Evolutionary conservation across 2,113 vertebrate species (phyloP).

Genomic region (Furnarius figulus): DNA sequence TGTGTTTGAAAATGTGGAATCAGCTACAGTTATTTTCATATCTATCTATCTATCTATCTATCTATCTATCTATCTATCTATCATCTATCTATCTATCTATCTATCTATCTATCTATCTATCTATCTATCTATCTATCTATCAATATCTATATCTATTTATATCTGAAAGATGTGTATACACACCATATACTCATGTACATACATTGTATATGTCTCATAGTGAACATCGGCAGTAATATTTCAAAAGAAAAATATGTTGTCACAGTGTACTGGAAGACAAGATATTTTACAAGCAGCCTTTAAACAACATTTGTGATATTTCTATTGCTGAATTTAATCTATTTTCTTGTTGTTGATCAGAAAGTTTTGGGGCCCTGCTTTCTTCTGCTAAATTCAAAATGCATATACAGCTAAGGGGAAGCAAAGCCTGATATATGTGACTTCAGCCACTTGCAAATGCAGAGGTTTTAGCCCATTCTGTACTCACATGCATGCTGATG

Average conservation of each 20-base stretch:
- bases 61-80: background rate
- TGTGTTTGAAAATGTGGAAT: background rate
- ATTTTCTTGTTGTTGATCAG: background rate
- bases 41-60: background rate
- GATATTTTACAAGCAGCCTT: background rate
- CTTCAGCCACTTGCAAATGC: background rate
- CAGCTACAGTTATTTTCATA: background rate
- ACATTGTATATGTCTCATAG: background rate
- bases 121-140: background rate
- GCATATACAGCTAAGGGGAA: background rate
- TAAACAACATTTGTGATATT: background rate
- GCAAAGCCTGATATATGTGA: background rate
- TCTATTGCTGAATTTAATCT: background rate
- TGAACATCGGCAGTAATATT: background rate
- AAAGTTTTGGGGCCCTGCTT: background rate
- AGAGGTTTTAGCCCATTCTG: background rate
- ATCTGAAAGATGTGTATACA: background rate
- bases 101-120: background rate
- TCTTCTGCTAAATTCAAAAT: background rate
- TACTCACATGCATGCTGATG: slow-evolving; percentile 22
- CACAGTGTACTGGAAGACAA: background rate
- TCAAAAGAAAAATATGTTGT: background rate
- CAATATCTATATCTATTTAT: no score
- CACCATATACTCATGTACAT: background rate
- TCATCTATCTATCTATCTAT: background rate